These are phyloP conservation scores for Heliocidaris tuberculata DNA, from an alignment of 35 echinoderm and acorn worm genomes.

Conservation along the genomic window DNA sequence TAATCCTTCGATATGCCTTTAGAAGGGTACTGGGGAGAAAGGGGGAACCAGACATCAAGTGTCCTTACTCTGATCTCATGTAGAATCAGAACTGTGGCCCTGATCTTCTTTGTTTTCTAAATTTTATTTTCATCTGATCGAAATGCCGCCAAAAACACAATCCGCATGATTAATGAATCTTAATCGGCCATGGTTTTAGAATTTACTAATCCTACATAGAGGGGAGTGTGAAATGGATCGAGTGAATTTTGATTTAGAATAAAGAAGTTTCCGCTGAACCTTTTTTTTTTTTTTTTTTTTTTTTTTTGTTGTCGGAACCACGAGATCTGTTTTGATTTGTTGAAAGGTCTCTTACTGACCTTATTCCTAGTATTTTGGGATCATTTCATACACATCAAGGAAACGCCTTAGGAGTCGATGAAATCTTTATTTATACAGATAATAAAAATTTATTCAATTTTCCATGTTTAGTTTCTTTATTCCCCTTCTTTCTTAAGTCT, in stretches of 20 bases:
- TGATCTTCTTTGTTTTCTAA: neutral
- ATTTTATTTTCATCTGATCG: neutral
- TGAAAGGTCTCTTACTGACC: no score
- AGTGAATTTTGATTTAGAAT: neutral
- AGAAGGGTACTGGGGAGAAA: neutral
- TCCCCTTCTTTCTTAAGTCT: no score
- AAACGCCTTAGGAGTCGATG: no score
- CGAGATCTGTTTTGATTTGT: neutral
- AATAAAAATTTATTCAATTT: no score
- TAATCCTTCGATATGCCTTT: no score
- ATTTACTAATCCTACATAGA: neutral
- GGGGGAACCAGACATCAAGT: neutral
- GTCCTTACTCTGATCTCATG: neutral
- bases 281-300: no score
- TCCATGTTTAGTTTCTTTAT: no score
- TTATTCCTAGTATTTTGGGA: no score
- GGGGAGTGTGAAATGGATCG: neutral
- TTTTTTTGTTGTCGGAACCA: neutral
- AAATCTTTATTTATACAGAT: no score
- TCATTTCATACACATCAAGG: no score
- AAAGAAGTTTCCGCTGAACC: no score
- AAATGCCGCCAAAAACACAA: neutral
- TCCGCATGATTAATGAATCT: neutral
- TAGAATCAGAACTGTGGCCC: neutral
- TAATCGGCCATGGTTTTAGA: neutral